phyloP scores from a whole-genome alignment of 2,113 vertebrate species.

The Brienomyrus brachyistius region DNA sequence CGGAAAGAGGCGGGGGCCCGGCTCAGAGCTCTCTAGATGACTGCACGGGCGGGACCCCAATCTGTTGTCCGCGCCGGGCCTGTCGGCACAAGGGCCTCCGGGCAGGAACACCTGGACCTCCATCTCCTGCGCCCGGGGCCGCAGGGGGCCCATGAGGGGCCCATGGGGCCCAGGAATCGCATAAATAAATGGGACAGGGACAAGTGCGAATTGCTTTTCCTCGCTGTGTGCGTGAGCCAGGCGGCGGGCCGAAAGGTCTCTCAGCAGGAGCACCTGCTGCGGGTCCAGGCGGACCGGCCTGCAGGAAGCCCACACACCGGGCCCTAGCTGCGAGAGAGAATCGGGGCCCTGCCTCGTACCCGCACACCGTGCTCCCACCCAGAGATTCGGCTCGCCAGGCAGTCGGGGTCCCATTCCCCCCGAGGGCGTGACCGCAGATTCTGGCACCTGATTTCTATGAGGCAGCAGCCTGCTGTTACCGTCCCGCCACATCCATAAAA shows the following conservation, averaged over 20 bases:
- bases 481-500: background rate
- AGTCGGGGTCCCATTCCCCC: background rate
- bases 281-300: background rate
- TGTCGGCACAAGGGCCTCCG: constrained; percentile 9
- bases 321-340: background rate
- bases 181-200: constrained; percentile 16
- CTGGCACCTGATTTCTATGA: background rate
- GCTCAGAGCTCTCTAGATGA: background rate
- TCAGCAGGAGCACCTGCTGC: background rate
- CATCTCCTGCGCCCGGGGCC: background rate
- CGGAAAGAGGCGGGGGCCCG: background rate
- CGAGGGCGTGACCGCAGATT: background rate
- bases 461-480: background rate
- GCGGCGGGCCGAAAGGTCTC: constrained; percentile 5
- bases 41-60: constrained; percentile 4
- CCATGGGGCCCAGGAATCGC: background rate
- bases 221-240: background rate
- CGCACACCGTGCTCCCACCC: background rate
- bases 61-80: constrained; percentile 3
- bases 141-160: background rate
- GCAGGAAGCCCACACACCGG: background rate
- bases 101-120: constrained; percentile 17
- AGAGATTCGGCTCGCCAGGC: background rate
- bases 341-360: background rate
- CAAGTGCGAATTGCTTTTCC: constrained; percentile 16